Evolutionary conservation across 2,797 vertebrate species (phyloP), one percentile per base, ranked within the genome.

Genomic region (Morus bassanus): DNA sequence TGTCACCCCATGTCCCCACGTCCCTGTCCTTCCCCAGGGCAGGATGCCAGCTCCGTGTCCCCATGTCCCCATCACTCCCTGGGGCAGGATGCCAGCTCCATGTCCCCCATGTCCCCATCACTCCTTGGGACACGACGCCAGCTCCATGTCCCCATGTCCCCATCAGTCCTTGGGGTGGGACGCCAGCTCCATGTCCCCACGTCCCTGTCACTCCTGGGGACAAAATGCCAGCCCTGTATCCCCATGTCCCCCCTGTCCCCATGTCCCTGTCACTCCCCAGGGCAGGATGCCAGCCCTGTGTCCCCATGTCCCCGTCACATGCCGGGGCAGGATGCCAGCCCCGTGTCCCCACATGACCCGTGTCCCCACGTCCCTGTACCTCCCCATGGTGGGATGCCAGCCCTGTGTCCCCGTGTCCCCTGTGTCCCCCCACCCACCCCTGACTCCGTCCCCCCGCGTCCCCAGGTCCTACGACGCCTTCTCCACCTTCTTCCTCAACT

Each of bases 401-500:
- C 35, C 35, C 50, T 4, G 6, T 24, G 43, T 15, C 65, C n/a
- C 50, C 14, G 7, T 23, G 41, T 22, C 65, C 35, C 21, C 27
- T 41, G 0, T 41, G 35, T 41, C 45, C 43, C 53, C 69, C 16
- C 39, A 10, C 27, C 51, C 51, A 2, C 51, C 70, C 59, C 56
- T 19, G n/a, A 28, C 56, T 35, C 70, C 57, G 10, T 72, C 17
- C 46, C 67, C 46, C 67, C n/a, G n/a, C 24, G 10, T 41, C 76
- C 91, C 41, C 69, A 99, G 99, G 97, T 98, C 98, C 27, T 99
- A 98, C 14, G 99, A 99, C 78, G 99, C 99, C 41, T 98, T 99
- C 96, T 99, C 99, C 54, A 99, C 99, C 5, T 99, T 99, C 96
- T 99, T 99, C 97, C 93, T 99, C 63, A 99, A 99, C 85, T 97